A percentile compares a stretch with the other conserved stretches of the same genome.
These are phyloP conservation scores for Microctenopoma stevenorrisi DNA, from an alignment of 2,797 vertebrate species.

Conservation along the genomic window DNA sequence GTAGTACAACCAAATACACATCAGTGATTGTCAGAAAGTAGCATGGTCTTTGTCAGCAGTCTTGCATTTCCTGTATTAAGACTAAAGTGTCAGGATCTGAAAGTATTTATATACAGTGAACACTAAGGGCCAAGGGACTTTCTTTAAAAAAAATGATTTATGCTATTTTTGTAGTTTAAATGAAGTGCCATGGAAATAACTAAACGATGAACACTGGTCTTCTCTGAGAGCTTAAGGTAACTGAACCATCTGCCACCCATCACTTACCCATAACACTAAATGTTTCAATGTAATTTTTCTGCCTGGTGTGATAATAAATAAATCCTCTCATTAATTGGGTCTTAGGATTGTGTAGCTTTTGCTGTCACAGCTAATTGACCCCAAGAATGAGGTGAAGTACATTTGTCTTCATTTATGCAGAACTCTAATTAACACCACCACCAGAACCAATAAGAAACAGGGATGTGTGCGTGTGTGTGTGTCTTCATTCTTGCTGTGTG, in stretches of 20 bases:
- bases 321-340: constrained; percentile 76
- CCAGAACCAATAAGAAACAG: constrained; percentile 17
- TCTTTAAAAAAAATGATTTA: background rate
- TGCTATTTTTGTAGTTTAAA: constrained; percentile 11
- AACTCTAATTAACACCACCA: constrained; percentile 73
- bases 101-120: background rate
- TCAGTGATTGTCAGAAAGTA: constrained; percentile 8
- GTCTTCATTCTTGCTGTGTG: constrained; percentile 1
- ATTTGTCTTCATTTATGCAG: constrained; percentile 69
- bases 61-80: constrained; percentile 23
- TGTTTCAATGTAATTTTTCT: constrained; percentile 68
- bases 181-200: constrained; percentile 21
- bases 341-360: constrained; percentile 62
- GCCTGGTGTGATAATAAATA: constrained; percentile 66
- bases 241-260: constrained; percentile 40
- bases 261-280: constrained; percentile 53
- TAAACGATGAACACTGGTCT: constrained; percentile 3
- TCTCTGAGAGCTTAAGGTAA: constrained; percentile 18
- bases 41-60: constrained; percentile 6
- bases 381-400: constrained; percentile 71
- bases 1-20: constrained; percentile 9
- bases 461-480: background rate
- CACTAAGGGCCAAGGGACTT: background rate
- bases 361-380: constrained; percentile 78
- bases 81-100: background rate